phyloP scores from a whole-genome alignment of 2,888 invertebrate species.

The Doris montereyensis region DNA sequence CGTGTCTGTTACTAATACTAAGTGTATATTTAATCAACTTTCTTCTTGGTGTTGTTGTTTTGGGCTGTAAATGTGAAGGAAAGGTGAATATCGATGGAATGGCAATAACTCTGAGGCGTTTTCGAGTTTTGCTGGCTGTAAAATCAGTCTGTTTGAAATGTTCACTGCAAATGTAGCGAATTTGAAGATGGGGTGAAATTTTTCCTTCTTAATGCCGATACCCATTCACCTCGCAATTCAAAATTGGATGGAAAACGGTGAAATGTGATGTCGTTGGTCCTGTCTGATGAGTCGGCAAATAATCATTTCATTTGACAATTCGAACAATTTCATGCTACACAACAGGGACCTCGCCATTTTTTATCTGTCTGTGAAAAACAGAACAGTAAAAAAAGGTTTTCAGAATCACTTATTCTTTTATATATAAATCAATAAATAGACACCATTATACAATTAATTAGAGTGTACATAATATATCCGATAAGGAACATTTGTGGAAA shows the following conservation, averaged over 20 bases:
- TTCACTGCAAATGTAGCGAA: background rate
- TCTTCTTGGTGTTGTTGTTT: background rate
- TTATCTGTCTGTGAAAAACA: too few relatives aligned
- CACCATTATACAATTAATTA: too few relatives aligned
- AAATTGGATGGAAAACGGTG: background rate
- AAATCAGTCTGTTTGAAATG: background rate
- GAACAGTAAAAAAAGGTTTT: too few relatives aligned
- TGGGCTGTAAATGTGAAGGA: constrained; percentile 6
- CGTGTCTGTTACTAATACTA: too few relatives aligned
- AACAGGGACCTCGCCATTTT: constrained; percentile 4
- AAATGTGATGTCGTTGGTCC: background rate
- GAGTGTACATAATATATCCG: too few relatives aligned
- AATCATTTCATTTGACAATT: background rate
- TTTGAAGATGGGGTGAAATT: background rate
- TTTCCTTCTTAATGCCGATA: background rate
- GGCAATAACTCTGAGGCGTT: background rate
- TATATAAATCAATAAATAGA: too few relatives aligned
- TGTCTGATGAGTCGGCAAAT: background rate
- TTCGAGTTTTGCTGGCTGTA: background rate
- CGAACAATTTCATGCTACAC: background rate
- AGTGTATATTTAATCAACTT: too few relatives aligned
- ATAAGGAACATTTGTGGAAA: too few relatives aligned
- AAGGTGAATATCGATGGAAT: background rate
- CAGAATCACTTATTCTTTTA: too few relatives aligned
- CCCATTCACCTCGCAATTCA: background rate